Evolutionary conservation across 2,113 vertebrate genomes (phyloP).

Genomic region (Phalacrocorax brasilianus): DNA sequence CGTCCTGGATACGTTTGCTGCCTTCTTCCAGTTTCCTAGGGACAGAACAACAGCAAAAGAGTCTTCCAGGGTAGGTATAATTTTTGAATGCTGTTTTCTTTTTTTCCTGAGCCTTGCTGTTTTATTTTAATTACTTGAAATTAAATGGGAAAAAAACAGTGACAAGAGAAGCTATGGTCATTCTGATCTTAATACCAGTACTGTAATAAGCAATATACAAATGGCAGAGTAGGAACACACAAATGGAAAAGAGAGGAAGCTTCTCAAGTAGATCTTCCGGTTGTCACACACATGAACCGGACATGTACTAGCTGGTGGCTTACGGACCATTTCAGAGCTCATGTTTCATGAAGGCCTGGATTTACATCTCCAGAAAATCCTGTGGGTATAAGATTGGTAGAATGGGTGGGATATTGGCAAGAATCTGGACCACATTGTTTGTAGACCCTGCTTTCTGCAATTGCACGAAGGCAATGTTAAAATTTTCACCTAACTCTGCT

Average conservation of each 20-base stretch:
- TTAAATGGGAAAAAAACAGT: background rate
- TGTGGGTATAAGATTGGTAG: rapidly evolving
- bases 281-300: background rate
- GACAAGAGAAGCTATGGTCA: background rate
- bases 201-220: background rate
- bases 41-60: background rate
- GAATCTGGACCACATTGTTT: background rate
- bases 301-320: background rate
- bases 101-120: background rate
- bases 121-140: background rate
- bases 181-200: background rate
- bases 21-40: background rate
- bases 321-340: background rate
- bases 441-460: background rate
- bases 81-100: background rate
- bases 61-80: background rate
- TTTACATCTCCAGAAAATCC: background rate
- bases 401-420: background rate
- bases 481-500: background rate
- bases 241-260: background rate
- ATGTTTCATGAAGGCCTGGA: background rate
- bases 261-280: background rate
- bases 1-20: background rate
- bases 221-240: background rate
- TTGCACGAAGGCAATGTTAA: background rate